These are phyloP conservation scores for Phaetusa simplex DNA, from an alignment of 2,113 vertebrate species.

Conservation along the genomic window DNA sequence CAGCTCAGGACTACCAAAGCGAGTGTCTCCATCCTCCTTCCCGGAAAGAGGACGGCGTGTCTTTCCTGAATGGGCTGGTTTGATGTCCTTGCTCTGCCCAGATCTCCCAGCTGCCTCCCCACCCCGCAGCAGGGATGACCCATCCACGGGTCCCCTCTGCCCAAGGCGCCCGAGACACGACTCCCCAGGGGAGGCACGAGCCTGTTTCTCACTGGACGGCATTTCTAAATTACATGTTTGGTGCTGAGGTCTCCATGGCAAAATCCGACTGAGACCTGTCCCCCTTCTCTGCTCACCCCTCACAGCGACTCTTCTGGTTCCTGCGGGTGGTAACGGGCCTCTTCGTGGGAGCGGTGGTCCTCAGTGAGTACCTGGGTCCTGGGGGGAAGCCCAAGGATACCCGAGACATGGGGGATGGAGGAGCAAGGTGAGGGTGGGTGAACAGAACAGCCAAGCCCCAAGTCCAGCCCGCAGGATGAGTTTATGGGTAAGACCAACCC, in stretches of 20 bases:
- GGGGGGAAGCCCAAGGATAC: not conserved
- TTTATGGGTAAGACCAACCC: not conserved
- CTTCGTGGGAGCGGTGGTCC: constrained; percentile 86
- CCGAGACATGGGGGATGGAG: not conserved
- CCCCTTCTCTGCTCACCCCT: not conserved
- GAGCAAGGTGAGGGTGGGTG: not conserved
- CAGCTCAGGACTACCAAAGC: not conserved
- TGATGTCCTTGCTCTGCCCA: not conserved
- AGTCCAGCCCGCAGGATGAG: not conserved
- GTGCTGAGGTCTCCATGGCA: not conserved
- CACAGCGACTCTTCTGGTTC: constrained; percentile 87
- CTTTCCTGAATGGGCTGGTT: not conserved
- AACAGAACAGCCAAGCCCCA: not conserved
- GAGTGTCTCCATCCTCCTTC: not conserved
- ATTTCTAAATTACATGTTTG: not conserved
- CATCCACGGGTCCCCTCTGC: fast-evolving
- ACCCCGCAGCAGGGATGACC: not conserved
- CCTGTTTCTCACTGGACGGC: not conserved
- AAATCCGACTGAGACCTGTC: not conserved
- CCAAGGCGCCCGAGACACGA: not conserved
- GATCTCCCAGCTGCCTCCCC: not conserved
- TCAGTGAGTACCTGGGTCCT: constrained; percentile 76
- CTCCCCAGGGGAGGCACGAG: not conserved
- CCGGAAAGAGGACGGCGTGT: fast-evolving
- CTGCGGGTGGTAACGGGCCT: constrained; percentile 83